Conservation (phyloP, 64 coral and sea anemone genomes). For the Montipora cactus region DNA sequence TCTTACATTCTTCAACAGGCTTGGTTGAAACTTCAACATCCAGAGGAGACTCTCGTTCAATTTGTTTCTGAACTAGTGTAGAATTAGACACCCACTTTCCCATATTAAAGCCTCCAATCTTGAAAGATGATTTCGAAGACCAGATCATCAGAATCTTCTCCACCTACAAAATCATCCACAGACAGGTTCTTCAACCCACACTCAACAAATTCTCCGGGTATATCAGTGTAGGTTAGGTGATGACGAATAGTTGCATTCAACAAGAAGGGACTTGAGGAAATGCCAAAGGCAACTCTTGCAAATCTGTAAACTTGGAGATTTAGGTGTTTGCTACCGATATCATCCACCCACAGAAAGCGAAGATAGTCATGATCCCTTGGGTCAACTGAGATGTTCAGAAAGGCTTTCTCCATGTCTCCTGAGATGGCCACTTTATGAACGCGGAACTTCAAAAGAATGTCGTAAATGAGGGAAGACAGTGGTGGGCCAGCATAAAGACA, state of each 20-base stretch:
- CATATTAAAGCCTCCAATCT: conserved; percentile 64
- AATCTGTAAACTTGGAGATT: no score
- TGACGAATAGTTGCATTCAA: conserved; percentile 52
- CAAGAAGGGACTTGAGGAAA: neutral
- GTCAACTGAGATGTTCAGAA: conserved; percentile 36
- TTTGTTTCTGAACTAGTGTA: no score
- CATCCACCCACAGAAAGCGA: conserved; percentile 46
- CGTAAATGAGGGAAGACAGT: conserved; percentile 38
- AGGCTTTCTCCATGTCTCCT: conserved; percentile 50
- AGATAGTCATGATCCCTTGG: conserved; percentile 49
- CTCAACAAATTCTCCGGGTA: conserved; percentile 33
- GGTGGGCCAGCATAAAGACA: conserved; percentile 63
- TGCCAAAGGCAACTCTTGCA: no score
- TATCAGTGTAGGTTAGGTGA: neutral
- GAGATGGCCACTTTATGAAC: neutral
- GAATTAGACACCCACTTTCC: no score
- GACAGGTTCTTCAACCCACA: conserved; percentile 49
- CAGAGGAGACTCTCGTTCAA: no score
- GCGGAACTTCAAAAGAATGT: conserved; percentile 43
- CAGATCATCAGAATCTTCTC: neutral
- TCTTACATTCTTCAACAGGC: no score
- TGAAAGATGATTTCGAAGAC: conserved; percentile 54
- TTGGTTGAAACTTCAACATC: no score
- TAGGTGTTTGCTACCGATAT: neutral
- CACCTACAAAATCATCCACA: conserved; percentile 42